These are phyloP conservation scores for Falco naumanni DNA, from an alignment of 2,797 vertebrate species.

Conservation along the genomic window DNA sequence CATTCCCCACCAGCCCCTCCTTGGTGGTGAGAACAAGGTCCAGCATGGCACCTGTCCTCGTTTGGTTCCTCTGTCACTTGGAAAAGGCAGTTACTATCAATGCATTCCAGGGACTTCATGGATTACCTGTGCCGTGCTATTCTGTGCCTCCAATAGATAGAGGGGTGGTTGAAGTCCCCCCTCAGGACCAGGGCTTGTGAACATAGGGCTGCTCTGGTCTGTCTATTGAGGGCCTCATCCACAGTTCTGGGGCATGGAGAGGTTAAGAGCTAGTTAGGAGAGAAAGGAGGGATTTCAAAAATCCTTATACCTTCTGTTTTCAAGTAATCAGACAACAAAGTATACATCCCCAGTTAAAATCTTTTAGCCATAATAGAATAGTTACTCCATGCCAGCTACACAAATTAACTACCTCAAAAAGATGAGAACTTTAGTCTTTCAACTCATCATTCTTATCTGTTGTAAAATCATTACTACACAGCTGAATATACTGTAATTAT, in stretches of 20 bases:
- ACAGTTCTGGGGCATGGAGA: not conserved
- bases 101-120: not conserved
- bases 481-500: not conserved
- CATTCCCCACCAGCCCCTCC: not conserved
- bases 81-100: not conserved
- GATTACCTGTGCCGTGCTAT: not conserved
- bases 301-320: not conserved
- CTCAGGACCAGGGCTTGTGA: not conserved
- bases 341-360: not conserved
- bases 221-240: not conserved
- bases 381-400: not conserved
- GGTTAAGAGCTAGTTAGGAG: not conserved
- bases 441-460: not conserved
- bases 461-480: not conserved
- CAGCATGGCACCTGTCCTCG: not conserved
- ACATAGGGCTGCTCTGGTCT: not conserved
- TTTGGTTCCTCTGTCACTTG: not conserved
- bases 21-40: not conserved
- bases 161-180: rapidly evolving
- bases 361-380: not conserved
- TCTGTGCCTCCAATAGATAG: not conserved
- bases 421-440: not conserved
- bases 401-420: not conserved
- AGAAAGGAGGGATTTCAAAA: not conserved
- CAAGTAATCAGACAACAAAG: not conserved